Conservation (phyloP, 2,113 vertebrate genomes). For the Entomyzon cyanotis region DNA sequence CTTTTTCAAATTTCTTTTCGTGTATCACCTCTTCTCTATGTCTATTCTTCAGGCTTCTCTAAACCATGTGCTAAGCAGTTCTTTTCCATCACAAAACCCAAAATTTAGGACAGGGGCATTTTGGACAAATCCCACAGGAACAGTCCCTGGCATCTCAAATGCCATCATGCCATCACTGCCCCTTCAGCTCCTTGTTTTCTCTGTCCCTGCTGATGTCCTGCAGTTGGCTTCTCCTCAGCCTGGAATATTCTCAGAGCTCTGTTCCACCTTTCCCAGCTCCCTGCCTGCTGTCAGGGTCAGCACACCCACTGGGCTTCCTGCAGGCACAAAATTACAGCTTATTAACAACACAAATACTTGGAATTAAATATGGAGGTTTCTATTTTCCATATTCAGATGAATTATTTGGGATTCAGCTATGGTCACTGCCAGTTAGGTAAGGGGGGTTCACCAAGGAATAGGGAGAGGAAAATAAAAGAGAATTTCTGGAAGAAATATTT, state of each 20-base stretch:
- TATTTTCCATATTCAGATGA: not conserved
- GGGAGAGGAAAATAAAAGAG: not conserved
- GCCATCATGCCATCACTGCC: not conserved
- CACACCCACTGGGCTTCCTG: fast-evolving
- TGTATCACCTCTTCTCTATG: not conserved
- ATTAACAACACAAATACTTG: not conserved
- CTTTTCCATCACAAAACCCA: not conserved
- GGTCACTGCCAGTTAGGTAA: not conserved
- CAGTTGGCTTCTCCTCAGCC: not conserved
- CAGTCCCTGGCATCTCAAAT: not conserved
- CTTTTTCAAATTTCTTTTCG: not conserved
- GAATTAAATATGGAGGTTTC: not conserved
- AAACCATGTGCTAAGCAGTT: not conserved
- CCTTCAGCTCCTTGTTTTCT: not conserved
- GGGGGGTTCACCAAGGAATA: not conserved
- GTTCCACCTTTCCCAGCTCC: not conserved
- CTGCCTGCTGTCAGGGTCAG: not conserved
- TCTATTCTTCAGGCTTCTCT: not conserved
- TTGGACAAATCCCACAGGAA: not conserved
- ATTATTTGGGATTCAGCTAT: not conserved
- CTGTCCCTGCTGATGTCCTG: not conserved
- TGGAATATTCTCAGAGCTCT: not conserved
- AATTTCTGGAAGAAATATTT: constrained; percentile 1
- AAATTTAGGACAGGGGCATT: not conserved
- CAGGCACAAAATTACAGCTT: not conserved